Conservation (phyloP, 2,797 vertebrate genomes). For the Triplophysa yarkandensis region DNA sequence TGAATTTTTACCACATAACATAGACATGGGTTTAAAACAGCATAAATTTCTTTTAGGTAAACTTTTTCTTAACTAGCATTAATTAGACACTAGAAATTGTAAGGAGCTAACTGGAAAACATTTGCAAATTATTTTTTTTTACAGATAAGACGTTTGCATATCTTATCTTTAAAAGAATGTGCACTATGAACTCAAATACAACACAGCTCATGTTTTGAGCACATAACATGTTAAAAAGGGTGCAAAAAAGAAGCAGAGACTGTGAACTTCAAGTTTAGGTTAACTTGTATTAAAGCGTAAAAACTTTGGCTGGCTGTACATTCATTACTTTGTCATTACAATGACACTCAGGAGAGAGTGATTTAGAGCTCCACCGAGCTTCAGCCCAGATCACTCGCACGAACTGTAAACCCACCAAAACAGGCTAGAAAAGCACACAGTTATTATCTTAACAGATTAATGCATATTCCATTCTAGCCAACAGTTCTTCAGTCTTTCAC, state of each 20-base stretch:
- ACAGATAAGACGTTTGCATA: background rate
- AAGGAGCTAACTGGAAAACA: background rate
- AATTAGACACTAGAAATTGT: background rate
- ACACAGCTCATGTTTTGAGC: background rate
- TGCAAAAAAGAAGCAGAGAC: conserved; percentile 23
- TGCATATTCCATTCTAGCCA: conserved; percentile 60
- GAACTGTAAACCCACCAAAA: conserved; percentile 44
- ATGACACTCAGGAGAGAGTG: conserved; percentile 33
- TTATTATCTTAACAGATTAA: conserved; percentile 55
- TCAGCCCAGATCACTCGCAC: conserved; percentile 2
- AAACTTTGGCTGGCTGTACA: conserved; percentile 19
- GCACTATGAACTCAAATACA: conserved; percentile 3
- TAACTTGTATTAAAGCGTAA: conserved; percentile 11
- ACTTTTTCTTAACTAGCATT: background rate
- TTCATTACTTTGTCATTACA: conserved; percentile 36
- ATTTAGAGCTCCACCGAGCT: conserved; percentile 42
- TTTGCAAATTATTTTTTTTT: background rate
- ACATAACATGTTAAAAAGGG: background rate
- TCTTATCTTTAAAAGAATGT: conserved; percentile 20
- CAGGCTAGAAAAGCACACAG: conserved; percentile 26
- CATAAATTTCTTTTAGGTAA: background rate
- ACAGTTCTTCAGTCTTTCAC: conserved; percentile 27
- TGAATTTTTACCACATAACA: background rate
- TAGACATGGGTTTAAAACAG: background rate
- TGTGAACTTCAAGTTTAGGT: conserved; percentile 17